phyloP scores from a whole-genome alignment of 64 coral and sea anemone genomes.

The Porites australiensis region DNA sequence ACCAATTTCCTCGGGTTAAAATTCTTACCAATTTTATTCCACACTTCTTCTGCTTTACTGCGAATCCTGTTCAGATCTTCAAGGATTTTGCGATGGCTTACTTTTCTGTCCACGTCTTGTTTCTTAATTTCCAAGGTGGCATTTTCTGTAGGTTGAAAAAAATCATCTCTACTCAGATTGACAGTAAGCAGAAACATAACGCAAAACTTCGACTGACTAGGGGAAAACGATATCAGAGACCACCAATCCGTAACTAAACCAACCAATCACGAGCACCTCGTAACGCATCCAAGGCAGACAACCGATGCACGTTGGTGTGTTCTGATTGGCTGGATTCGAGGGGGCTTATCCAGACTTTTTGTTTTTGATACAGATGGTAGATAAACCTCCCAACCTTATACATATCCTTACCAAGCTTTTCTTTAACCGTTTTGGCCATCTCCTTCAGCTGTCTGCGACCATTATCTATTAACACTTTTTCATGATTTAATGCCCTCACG shows the following conservation, averaged over 20 bases:
- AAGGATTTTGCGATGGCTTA: conserved; percentile 76
- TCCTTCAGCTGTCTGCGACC: conserved; percentile 74
- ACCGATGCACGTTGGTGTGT: too few species aligned
- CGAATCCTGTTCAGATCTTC: conserved; percentile 84
- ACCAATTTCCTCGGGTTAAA: not conserved
- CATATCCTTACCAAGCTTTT: conserved; percentile 75
- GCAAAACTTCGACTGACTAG: too few species aligned
- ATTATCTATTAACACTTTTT: conserved; percentile 77
- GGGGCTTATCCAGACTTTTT: too few species aligned
- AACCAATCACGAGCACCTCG: too few species aligned
- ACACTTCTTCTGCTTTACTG: conserved; percentile 87
- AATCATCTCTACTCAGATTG: too few species aligned
- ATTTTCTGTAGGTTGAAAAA: conserved; percentile 62
- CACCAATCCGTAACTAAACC: too few species aligned
- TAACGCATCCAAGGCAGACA: too few species aligned
- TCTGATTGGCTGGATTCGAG: not conserved
- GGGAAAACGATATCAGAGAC: too few species aligned
- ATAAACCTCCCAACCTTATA: not conserved
- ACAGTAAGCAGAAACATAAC: too few species aligned
- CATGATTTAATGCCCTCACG: conserved; percentile 71
- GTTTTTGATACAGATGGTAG: too few species aligned
- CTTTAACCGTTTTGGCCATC: conserved; percentile 77
- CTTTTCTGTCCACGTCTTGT: conserved; percentile 79
- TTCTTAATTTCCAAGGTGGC: conserved; percentile 84
- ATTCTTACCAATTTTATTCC: conserved; percentile 88